Evolutionary conservation across 2,113 vertebrate species (phyloP).

Genomic region (Litocranius walleri): DNA sequence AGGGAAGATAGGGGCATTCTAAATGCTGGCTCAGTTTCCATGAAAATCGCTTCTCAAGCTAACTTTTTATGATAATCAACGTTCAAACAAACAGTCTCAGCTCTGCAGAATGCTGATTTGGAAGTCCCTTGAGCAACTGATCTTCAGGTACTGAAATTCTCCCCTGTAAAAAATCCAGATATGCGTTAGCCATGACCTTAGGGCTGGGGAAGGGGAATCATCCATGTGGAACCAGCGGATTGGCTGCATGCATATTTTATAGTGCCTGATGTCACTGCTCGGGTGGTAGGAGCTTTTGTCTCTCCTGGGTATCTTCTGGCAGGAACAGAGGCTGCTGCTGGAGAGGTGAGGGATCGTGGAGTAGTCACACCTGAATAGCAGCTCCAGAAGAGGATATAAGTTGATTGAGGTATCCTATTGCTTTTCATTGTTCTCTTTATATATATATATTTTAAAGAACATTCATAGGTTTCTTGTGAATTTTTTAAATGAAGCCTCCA

Average conservation of each 20-base stretch:
- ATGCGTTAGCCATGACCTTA: rapidly evolving
- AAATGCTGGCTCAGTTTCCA: slow-evolving; percentile 23
- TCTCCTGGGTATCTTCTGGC: not conserved
- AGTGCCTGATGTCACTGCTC: too few relatives aligned
- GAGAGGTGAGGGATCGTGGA: rapidly evolving
- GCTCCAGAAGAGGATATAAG: too few relatives aligned
- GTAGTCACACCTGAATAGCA: rapidly evolving
- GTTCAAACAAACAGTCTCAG: not conserved
- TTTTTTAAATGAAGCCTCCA: not conserved
- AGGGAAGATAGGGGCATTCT: slow-evolving; percentile 18
- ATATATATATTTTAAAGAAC: not conserved
- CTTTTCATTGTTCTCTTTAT: not conserved
- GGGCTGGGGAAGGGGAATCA: not conserved
- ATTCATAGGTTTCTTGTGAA: not conserved
- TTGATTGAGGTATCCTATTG: not conserved
- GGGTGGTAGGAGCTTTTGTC: not conserved
- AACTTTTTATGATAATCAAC: slow-evolving; percentile 35
- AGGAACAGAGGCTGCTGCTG: not conserved
- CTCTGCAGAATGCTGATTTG: not conserved
- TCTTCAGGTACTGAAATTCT: not conserved
- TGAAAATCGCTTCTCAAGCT: slow-evolving; percentile 1
- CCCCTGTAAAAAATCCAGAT: not conserved
- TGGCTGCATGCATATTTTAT: not conserved
- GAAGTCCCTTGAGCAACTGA: not conserved
- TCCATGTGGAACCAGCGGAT: not conserved